Conservation (phyloP, 1,140 invertebrate species). For the Glomeris maerens region DNA sequence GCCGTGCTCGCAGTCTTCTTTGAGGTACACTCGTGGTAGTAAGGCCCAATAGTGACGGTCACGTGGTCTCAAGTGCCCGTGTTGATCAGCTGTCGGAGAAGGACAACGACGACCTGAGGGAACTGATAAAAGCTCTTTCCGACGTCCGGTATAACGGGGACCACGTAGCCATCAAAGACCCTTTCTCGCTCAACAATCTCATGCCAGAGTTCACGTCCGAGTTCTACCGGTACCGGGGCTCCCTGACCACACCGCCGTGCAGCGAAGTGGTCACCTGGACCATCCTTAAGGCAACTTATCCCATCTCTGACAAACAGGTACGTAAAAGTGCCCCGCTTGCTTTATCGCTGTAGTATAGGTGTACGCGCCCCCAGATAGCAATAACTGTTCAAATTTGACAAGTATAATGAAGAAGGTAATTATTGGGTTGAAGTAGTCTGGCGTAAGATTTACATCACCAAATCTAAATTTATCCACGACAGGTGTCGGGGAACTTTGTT, state of each 20-base stretch:
- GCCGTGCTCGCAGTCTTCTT: slow-evolving; percentile 54
- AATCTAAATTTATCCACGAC: too few species aligned
- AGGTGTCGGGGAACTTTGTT: too few species aligned
- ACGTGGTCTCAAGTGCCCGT: too few species aligned
- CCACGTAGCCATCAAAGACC: background rate
- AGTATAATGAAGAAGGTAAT: too few species aligned
- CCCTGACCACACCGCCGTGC: slow-evolving; percentile 34
- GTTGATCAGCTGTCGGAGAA: background rate
- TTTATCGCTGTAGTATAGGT: too few species aligned
- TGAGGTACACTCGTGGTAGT: slow-evolving; percentile 37
- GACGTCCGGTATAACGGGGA: background rate
- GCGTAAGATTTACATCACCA: too few species aligned
- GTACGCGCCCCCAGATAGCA: too few species aligned
- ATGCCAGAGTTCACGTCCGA: background rate
- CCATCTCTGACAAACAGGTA: background rate
- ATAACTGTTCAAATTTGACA: too few species aligned
- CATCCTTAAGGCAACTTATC: background rate
- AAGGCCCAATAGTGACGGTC: too few species aligned
- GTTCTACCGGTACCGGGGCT: slow-evolving; percentile 31
- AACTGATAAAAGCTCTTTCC: background rate
- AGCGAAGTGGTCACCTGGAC: slow-evolving; percentile 26
- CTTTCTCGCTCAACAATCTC: background rate
- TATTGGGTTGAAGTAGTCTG: too few species aligned
- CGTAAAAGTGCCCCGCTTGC: too few species aligned
- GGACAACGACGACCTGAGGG: background rate